A percentile compares a stretch with the other conserved stretches of the same genome.
phyloP scores from a whole-genome alignment of 2,888 invertebrate genomes.

The Lottia gigantea region DNA sequence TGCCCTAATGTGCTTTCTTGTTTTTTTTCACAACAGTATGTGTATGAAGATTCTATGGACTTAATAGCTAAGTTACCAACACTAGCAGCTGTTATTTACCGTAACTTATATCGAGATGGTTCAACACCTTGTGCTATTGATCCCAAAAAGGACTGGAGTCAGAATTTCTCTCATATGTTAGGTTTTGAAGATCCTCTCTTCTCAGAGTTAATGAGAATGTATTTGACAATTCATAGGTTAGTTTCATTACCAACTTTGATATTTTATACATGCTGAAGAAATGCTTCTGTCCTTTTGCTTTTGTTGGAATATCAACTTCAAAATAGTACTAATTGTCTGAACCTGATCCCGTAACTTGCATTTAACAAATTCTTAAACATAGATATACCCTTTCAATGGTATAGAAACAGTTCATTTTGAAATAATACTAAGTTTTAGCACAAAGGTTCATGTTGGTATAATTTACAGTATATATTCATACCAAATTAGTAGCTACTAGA shows the following conservation, averaged over 20 bases:
- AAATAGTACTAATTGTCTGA: no score
- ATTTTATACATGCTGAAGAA: background rate
- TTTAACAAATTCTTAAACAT: no score
- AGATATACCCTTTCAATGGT: no score
- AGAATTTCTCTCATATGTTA: constrained; percentile 89
- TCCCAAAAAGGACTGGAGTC: constrained; percentile 89
- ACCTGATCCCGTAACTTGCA: no score
- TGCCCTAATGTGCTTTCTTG: no score
- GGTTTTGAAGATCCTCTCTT: constrained; percentile 84
- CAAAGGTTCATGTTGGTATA: no score
- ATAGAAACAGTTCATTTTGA: no score
- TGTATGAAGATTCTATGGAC: constrained; percentile 94
- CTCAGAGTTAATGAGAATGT: constrained; percentile 90
- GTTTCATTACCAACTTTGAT: constrained; percentile 12
- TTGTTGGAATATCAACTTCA: no score
- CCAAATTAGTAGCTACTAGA: no score
- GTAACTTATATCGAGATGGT: constrained; percentile 83
- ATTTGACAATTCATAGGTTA: constrained; percentile 89
- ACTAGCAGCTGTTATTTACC: constrained; percentile 92
- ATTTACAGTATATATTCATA: no score
- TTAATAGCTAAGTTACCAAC: constrained; percentile 94
- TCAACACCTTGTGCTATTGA: constrained; percentile 90
- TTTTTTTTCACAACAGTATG: constrained; percentile 71
- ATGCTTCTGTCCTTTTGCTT: no score
- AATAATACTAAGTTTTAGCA: no score